Evolutionary conservation across 1,140 invertebrate species (phyloP), one percentile per base, ranked within the genome.

Genomic region (Drosophila ambigua): DNA sequence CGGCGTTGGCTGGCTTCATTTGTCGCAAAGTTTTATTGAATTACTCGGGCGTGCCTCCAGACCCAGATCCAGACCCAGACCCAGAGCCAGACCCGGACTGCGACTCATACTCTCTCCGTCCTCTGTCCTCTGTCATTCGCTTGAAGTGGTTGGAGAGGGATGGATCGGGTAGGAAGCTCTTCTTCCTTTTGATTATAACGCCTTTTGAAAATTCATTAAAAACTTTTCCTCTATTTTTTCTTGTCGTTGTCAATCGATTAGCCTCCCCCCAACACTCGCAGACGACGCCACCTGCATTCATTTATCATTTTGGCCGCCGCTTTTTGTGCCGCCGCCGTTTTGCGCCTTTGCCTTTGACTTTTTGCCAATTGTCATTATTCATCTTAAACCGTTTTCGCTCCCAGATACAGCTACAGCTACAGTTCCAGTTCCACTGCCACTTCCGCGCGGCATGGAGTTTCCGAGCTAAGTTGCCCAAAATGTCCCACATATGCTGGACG

Each of bases 1-100:
- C 41, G 23, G 53, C 62, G 64, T 53, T 49, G 66, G 73, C 61
- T 53, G 52, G 83, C 83, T 83, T 88, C 83, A 88, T 88, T 88
- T 88, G 83, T 88, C 83, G 83, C 79, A 88, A 88, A 88, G 72
- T 88, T 88, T 88, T 88, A 88, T 88, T 88, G 84, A 88, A 88
- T 88, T 88, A 88, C 83, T 75, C 76, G 73, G 79, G 72, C 84
- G 83, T 88, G 82, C 81, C 72, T 59, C 75, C 64, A 63, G 72
- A 84, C 9, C 35, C 35, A 35, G 11, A 35, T n/a, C n/a, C n/a
- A n/a, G n/a, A n/a, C n/a, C n/a, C n/a, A n/a, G n/a, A n/a, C 35
- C 35, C 31, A 31, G 2, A 31, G 0, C 31, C 3, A 31, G 8
- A 9, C 31, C 9, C 11, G 11, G 35, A 13, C 35, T 4, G 35